Evolutionary conservation across 2,113 vertebrate genomes (phyloP), one percentile per base, ranked within the genome.

Genomic region (Andinoacara biseriatus): DNA sequence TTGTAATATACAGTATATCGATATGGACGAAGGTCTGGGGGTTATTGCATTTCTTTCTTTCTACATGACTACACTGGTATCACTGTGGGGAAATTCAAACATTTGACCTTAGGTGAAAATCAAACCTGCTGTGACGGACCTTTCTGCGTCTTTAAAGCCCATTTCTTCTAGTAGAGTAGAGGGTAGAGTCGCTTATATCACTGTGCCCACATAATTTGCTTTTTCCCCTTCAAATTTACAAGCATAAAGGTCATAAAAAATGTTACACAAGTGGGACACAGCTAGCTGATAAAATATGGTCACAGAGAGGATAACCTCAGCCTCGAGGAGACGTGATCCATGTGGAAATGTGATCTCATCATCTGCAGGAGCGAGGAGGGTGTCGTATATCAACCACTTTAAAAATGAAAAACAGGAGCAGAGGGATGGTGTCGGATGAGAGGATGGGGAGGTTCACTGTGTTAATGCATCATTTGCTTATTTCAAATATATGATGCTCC

Each of bases 291-390:
- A 75, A 57, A 85, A 80, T 35, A 26, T 35, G 43, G 83, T 82
- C 22, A 1, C 13, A 18, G 65, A 65, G 7, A 26, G 79, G 59
- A 67, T 33, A 83, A 56, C 43, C 74, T 74, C 2, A 17, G 59
- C 35, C 10, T 10, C 5, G 17, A 59, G 83, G 80, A 80, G 52
- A 86, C 18, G 74, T 33, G 72, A 85, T 81, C 9, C 35, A 33
- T 24, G 67, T 35, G 61, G 33, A 93, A 91, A 92, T 81, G 18
- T 43, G 78, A 91, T 80, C 89, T 3, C 15, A 76, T 76, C 40
- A 67, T 62, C 54, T 87, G 61, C 78, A 74, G 81, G 58, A 83
- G 74, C 81, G 72, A 74, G 86, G 62, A 63, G 74, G 43, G 78
- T 80, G 88, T 91, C 89, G 24, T 57, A 84, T 84, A 62, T 74